phyloP scores from a whole-genome alignment of 2,113 vertebrate species.

The Antechinus flavipes region DNA sequence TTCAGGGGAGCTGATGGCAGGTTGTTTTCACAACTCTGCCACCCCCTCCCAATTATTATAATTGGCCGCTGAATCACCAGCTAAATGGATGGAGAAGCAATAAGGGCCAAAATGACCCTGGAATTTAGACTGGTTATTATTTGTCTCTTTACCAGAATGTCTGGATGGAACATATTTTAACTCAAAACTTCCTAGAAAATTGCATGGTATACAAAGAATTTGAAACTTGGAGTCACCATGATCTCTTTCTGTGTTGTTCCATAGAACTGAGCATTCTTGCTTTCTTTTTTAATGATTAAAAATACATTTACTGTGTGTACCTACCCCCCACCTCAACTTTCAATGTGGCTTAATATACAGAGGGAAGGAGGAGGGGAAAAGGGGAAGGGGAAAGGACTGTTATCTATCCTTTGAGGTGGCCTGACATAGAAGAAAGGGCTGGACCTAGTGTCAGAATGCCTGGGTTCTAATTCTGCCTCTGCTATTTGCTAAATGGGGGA shows the following conservation, averaged over 20 bases:
- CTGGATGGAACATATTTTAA: constrained; percentile 1
- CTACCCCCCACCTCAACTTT: not conserved
- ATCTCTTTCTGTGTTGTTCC: not conserved
- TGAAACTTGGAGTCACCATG: not conserved
- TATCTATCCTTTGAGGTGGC: not conserved
- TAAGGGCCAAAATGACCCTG: not conserved
- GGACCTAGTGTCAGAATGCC: not conserved
- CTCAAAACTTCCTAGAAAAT: not conserved
- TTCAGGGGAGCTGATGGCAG: constrained; percentile 4
- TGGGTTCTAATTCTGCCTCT: constrained; percentile 1
- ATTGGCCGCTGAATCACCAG: constrained; percentile 28
- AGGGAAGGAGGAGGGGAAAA: not conserved
- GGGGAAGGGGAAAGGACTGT: not conserved
- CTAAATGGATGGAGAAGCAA: not conserved
- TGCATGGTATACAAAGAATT: not conserved
- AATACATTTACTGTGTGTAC: not conserved
- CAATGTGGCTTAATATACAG: not conserved
- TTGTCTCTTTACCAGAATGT: constrained; percentile 20
- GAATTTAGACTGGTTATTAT: constrained; percentile 8
- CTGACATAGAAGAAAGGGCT: not conserved
- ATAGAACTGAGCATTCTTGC: not conserved
- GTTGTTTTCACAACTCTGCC: not conserved
- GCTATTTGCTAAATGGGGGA: not conserved
- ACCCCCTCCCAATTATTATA: constrained; percentile 15
- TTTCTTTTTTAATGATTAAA: not conserved